Evolutionary conservation across 2,797 vertebrate species (phyloP), one percentile per base, ranked within the genome.

Genomic region (Sparidentex hasta): DNA sequence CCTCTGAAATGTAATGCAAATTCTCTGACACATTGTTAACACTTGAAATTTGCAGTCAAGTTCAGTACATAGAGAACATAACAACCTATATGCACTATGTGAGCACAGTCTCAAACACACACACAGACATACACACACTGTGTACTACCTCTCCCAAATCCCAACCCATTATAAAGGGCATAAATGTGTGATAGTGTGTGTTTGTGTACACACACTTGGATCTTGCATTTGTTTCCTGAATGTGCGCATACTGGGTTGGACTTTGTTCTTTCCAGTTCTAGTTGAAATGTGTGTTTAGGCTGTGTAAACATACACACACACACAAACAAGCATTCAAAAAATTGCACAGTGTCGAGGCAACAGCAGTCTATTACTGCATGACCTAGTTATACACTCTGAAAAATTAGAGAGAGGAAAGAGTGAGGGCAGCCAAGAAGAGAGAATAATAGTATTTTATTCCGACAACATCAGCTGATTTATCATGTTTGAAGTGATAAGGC

Each of bases 261-360:
- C 91, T 91, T 92, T 92, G 88, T 84, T 91, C 91, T 83, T 75
- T 90, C 65, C 76, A 81, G 76, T 77, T 91, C 77, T 81, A 67
- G 74, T 65, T 74, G 68, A 86, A 79, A 80, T 88, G 85, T 89
- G 88, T 91, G 88, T 90, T 91, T 85, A 87, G 81, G 79, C 78
- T 89, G 86, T 85, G 88, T 85, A 93, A 90, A 93, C 82, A 61
- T 63, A 54, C 41, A 56, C 52, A 69, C 18, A 74, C 18, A 74
- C 76, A 74, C 62, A 73, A 76, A 77, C 63, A 33, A 33, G 33
- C 33, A 72, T 56, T 67, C 81, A 87, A 71, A 84, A 82, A 90
- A 71, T 71, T 65, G 66, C 78, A 81, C 71, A 76, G 82, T 50
- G 14, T 73, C 41, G 38, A 82, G 78, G 81, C 83, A 83, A 69